Conservation (phyloP, 1,140 invertebrate genomes). For the Brachionus asplanchnoidis region DNA sequence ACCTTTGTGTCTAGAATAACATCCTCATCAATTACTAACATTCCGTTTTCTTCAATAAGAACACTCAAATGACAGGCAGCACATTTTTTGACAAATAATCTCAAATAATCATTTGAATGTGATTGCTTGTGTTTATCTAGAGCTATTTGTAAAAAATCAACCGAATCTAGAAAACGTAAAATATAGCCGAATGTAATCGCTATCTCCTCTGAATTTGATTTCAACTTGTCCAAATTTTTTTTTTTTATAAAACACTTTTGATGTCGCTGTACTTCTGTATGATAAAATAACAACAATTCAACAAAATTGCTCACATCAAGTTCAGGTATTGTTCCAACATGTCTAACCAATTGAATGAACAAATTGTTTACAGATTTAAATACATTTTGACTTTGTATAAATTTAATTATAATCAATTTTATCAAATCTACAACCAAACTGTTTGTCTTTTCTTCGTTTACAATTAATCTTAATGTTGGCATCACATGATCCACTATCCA, state of each 20-base stretch:
- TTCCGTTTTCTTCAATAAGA: not conserved
- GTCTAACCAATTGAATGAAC: not conserved
- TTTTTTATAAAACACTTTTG: conserved; percentile 15
- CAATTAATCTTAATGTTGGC: not conserved
- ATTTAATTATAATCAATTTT: not conserved
- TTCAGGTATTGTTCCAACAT: not conserved
- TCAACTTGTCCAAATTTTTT: not conserved
- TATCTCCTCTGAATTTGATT: not conserved
- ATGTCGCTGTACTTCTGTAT: not conserved
- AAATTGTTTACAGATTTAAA: not conserved
- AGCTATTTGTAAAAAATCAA: not conserved
- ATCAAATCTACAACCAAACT: not conserved
- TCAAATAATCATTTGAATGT: not conserved
- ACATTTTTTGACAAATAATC: conserved; percentile 18
- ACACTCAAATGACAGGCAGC: not conserved
- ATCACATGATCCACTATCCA: not conserved
- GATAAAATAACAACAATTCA: not conserved
- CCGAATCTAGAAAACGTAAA: not conserved
- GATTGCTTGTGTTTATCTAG: not conserved
- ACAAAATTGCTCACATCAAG: not conserved
- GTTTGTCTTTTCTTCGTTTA: not conserved
- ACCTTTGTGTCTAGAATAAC: not conserved
- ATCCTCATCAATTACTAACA: not conserved
- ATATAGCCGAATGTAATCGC: not conserved
- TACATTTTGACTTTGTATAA: not conserved